Evolutionary conservation across 2,888 invertebrate genomes (phyloP).

Genomic region (Apotomis turbidana): DNA sequence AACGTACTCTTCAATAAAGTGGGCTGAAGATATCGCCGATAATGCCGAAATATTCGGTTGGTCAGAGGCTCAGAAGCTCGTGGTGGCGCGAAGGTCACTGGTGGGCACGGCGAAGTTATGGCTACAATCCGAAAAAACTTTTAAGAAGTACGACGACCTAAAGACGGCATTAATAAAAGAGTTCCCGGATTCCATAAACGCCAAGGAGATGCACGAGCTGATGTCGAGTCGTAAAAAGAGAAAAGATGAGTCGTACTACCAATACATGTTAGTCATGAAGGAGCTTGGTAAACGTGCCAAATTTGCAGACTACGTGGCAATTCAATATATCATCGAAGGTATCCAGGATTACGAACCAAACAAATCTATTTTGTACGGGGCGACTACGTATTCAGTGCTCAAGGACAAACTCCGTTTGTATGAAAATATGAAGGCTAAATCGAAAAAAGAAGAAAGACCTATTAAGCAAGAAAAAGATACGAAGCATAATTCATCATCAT

Average conservation of each 20-base stretch:
- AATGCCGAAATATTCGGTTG: conserved; percentile 6
- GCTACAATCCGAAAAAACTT: background rate
- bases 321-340: conserved; percentile 4
- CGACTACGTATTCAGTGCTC: background rate
- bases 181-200: background rate
- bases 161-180: conserved; percentile 1
- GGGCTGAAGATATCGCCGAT: conserved; percentile 3
- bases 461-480: background rate
- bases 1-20: background rate
- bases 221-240: background rate
- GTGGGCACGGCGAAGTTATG: conserved; percentile 1
- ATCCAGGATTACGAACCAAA: conserved; percentile 1
- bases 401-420: background rate
- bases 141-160: background rate
- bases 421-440: background rate
- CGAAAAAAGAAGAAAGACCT: background rate
- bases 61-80: background rate
- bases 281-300: conserved; percentile 4
- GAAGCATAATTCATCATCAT: background rate
- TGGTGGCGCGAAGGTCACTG: conserved; percentile 3
- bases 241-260: background rate
- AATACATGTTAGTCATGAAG: conserved; percentile 3
- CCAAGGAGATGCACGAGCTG: conserved; percentile 7
- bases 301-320: conserved; percentile 2
- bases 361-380: conserved; percentile 1